phyloP scores from a whole-genome alignment of 1,140 invertebrate genomes.

The Zaprionus davidi region DNA sequence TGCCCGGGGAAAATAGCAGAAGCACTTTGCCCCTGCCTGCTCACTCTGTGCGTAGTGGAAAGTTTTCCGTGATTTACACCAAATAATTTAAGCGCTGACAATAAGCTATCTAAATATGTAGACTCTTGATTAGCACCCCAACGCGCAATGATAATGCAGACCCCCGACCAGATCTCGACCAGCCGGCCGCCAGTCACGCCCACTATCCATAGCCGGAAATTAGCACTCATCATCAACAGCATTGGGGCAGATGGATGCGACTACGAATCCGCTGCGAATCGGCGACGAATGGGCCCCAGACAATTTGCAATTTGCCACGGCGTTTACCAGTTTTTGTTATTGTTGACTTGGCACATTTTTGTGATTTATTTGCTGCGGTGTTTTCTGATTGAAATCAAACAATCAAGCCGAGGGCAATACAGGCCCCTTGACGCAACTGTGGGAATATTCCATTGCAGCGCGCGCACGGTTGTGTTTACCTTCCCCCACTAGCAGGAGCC shows the following conservation, averaged over 20 bases:
- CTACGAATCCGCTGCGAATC: conserved; percentile 8
- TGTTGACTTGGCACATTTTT: conserved; percentile 78
- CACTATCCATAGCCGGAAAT: conserved; percentile 53
- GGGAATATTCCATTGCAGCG: conserved; percentile 78
- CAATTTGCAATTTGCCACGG: conserved; percentile 54
- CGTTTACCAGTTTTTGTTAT: conserved; percentile 56
- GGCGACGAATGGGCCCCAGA: conserved; percentile 9
- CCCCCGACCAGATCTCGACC: not conserved
- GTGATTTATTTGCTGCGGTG: conserved; percentile 68
- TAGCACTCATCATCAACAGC: conserved; percentile 57
- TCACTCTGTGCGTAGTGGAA: conserved; percentile 55
- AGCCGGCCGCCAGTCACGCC: conserved; percentile 22
- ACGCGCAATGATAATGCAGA: conserved; percentile 1
- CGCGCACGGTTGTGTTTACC: conserved; percentile 51
- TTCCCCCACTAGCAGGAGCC: too few species aligned
- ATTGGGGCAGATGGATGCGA: conserved; percentile 1
- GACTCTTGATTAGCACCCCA: conserved; percentile 65
- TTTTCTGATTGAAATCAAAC: conserved; percentile 73
- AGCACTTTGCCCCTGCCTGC: not conserved
- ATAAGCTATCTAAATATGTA: conserved; percentile 71
- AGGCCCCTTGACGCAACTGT: conserved; percentile 68
- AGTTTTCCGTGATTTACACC: conserved; percentile 73
- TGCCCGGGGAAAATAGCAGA: conserved; percentile 59
- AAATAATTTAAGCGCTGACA: conserved; percentile 63
- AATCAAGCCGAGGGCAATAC: conserved; percentile 19